Conservation (phyloP, 2,113 vertebrate species). For the Hippopotamus amphibius region DNA sequence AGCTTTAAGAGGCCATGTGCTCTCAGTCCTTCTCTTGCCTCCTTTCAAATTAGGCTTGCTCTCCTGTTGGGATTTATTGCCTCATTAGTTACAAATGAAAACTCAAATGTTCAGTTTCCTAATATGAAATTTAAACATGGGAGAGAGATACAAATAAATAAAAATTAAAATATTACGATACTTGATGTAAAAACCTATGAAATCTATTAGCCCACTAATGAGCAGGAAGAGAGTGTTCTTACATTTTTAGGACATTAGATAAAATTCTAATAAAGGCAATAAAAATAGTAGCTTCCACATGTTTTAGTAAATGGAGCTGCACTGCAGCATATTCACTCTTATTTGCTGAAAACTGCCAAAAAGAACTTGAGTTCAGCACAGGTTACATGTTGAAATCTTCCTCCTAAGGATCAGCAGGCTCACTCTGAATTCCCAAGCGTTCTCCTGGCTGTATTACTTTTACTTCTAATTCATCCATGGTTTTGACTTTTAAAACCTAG, state of each 20-base stretch:
- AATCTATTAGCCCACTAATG: background rate
- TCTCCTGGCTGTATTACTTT: background rate
- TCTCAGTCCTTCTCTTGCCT: background rate
- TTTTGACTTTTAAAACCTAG: background rate
- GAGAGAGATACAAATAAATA: background rate
- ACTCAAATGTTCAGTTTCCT: background rate
- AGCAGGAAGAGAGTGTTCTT: background rate
- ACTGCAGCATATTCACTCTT: background rate
- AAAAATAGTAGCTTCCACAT: background rate
- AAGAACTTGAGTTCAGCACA: background rate
- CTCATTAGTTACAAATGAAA: slow-evolving; percentile 22
- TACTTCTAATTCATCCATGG: background rate
- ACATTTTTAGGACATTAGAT: background rate
- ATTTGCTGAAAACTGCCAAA: background rate
- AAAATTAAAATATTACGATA: slow-evolving; percentile 41
- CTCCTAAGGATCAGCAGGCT: background rate
- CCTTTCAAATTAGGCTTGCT: background rate
- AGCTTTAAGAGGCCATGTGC: background rate
- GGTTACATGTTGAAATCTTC: background rate
- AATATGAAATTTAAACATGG: background rate
- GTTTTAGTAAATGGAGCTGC: background rate
- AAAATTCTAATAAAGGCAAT: background rate
- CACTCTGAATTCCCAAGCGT: accelerated
- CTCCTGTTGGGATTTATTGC: background rate
- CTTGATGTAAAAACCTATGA: background rate